Base-by-base conservation (phyloP, 2,113 vertebrate species). In the Terrapene triunguis region DNA sequence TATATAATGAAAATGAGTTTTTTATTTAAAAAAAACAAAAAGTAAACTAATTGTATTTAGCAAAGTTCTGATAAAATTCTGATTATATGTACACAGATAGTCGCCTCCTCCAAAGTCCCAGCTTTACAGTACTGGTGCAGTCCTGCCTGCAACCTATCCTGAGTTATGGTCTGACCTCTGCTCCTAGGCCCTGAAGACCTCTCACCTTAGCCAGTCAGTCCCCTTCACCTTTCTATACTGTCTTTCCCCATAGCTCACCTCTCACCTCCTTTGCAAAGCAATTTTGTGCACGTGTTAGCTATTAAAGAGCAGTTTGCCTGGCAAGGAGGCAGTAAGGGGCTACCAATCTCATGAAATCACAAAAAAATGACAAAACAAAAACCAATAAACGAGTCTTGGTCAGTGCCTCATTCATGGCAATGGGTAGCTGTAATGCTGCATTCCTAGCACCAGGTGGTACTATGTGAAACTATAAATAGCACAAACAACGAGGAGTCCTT, bases 271-370 rank as follows among this genome's bases (percentile, higher is more conserved):
- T 47, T 87, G 84, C 74, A 51, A 84, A 92, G 86, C 32, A 54
- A 54, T 27, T 54, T 10, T 74, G 57, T 84, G 50, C 81, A 84
- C 27, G 65, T 87, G 94, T 85, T 92, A 95, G 65, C 89, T 97
- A 53, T 94, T 95, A 89, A 91, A 96, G 95, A 89, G 84, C 82
- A 82, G 90, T 96, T 96, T 96, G 65, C 24, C 54, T 57, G 24
- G 55, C 24, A 57, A 57, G 24, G 25, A 57, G 24, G 55, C 25
- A 27, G 55, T 27, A 27, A 27, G 25, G 24, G 22, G 22, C 55
- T 25, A 57, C 55, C 55, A 57, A 27, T 27, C 25, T 25, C 25
- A 1, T 57, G 55, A 27, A 27, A 57, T 57, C 55, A 54, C 53
- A 84, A 91, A 89, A 69, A 69, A 93, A 88, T 50, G 35, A 0